A percentile compares a stretch with the other conserved stretches of the same genome.
Conservation (phyloP, 2,888 invertebrate species). For the Drosophila tanythrix region DNA sequence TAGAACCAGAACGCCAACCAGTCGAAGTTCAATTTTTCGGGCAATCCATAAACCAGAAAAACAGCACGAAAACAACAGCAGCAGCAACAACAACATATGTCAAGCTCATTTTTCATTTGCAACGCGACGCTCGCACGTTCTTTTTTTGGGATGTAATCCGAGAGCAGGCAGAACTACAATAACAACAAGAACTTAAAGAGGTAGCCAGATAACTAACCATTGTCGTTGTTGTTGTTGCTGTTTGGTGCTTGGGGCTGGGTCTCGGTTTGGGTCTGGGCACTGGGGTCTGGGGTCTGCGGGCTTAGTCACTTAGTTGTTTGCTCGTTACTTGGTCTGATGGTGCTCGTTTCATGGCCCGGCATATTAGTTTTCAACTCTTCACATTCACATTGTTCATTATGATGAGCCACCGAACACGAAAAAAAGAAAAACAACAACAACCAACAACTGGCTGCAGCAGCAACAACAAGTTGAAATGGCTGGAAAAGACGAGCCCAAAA, state of each 20-base stretch:
- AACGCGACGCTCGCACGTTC: slow-evolving; percentile 48
- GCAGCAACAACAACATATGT: slow-evolving; percentile 48
- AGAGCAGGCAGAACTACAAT: slow-evolving; percentile 53
- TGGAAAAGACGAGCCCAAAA: slow-evolving; percentile 54
- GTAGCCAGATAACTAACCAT: slow-evolving; percentile 52
- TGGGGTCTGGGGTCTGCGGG: slow-evolving; percentile 64
- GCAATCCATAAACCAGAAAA: slow-evolving; percentile 67
- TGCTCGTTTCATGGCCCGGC: slow-evolving; percentile 63
- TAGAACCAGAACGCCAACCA: slow-evolving; percentile 46
- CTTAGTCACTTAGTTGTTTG: slow-evolving; percentile 67
- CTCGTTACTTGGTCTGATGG: slow-evolving; percentile 45
- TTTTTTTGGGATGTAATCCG: slow-evolving; percentile 66
- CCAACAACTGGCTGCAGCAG: slow-evolving; percentile 18
- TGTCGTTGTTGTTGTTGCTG: slow-evolving; percentile 21
- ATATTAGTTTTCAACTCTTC: slow-evolving; percentile 73
- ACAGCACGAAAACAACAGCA: slow-evolving; percentile 49
- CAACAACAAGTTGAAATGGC: slow-evolving; percentile 16
- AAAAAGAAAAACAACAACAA: slow-evolving; percentile 29
- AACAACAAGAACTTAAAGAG: slow-evolving; percentile 49
- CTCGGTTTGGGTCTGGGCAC: slow-evolving; percentile 30
- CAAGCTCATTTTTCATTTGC: slow-evolving; percentile 80
- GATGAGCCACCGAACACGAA: slow-evolving; percentile 68
- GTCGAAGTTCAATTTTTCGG: slow-evolving; percentile 59
- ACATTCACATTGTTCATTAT: slow-evolving; percentile 70
- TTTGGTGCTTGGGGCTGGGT: slow-evolving; percentile 27